A percentile compares a stretch with the other conserved stretches of the same genome.
Evolutionary conservation across 2,888 invertebrate genomes (phyloP).

Genomic region (Metopia argyrocephala): DNA sequence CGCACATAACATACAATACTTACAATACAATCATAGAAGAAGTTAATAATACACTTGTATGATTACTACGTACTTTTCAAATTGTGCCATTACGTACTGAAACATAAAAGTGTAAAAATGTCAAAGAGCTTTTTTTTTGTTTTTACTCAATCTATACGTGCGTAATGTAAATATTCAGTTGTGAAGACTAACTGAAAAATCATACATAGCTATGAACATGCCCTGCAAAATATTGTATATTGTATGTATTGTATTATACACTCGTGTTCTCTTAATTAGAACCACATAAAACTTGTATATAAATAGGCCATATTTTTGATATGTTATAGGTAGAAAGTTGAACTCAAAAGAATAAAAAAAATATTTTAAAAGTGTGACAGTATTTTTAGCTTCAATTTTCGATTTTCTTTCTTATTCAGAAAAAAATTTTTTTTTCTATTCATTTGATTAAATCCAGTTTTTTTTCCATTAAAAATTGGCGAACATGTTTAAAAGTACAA

Average conservation of each 20-base stretch:
- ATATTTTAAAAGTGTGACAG: no score
- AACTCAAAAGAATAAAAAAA: no score
- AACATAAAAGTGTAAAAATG: constrained; percentile 27
- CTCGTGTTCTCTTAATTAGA: no score
- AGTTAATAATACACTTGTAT: not conserved
- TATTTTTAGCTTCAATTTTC: no score
- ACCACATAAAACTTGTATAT: no score
- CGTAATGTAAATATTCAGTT: constrained; percentile 16
- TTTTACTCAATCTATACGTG: constrained; percentile 12
- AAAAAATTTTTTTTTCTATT: not conserved
- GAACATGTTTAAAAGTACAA: no score
- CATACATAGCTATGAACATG: not conserved
- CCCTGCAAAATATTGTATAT: not conserved
- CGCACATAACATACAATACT: not conserved
- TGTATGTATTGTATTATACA: not conserved
- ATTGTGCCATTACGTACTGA: no score
- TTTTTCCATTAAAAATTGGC: no score
- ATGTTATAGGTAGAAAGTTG: no score
- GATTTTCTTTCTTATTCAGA: no score
- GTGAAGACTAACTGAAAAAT: not conserved
- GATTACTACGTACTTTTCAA: not conserved
- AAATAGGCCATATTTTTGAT: no score
- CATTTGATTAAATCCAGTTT: not conserved
- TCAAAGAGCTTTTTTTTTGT: not conserved
- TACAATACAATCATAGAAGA: not conserved